Conservation (phyloP, 2,113 vertebrate genomes). For the Sorex araneus region DNA sequence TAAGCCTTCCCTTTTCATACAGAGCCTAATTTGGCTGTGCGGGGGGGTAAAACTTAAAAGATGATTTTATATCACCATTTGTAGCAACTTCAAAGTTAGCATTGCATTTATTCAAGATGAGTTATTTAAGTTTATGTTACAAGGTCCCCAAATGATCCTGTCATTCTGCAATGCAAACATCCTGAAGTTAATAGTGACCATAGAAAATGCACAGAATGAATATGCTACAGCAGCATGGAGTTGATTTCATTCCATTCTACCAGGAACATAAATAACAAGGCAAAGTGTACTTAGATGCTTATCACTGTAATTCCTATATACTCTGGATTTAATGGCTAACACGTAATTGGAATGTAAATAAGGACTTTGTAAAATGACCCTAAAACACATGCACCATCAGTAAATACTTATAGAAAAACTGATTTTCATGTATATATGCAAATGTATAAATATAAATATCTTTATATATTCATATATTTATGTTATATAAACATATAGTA, state of each 20-base stretch:
- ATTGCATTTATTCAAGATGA: not conserved
- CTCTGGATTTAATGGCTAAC: constrained; percentile 33
- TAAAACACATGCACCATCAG: not conserved
- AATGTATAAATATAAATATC: not conserved
- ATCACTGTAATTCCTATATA: constrained; percentile 8
- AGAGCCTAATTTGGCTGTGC: not conserved
- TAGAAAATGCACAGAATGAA: not conserved
- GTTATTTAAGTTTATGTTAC: not conserved
- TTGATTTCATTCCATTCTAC: not conserved
- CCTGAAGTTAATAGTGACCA: not conserved
- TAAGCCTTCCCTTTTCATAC: not conserved
- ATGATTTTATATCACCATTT: not conserved
- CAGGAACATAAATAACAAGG: not conserved
- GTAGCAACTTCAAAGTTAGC: not conserved
- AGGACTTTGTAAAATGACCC: not conserved
- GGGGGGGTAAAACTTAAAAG: too few species aligned
- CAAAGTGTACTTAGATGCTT: not conserved
- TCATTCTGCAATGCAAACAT: not conserved
- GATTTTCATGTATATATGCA: not conserved
- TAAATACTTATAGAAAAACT: constrained; percentile 14
- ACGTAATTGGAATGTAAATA: constrained; percentile 55
- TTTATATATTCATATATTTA: too few species aligned
- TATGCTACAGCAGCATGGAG: not conserved
- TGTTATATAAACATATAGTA: too few species aligned
- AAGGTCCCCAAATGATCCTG: not conserved